These are phyloP conservation scores for Erythrocercus mccallii DNA, from an alignment of 2,113 vertebrate genomes.

Conservation along the genomic window DNA sequence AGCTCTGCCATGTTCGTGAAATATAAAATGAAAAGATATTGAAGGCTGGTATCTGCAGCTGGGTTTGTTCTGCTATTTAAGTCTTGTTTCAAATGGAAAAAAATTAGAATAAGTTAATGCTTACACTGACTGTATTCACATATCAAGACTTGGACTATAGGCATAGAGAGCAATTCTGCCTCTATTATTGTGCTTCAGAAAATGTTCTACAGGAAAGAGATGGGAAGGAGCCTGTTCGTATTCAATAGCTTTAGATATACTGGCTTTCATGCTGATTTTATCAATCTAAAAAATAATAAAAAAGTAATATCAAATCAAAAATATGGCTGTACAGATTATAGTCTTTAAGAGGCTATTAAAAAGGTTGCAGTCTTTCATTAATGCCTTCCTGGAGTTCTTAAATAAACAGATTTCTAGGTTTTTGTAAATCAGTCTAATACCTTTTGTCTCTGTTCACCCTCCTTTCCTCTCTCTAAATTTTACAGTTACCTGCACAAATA, in stretches of 20 bases:
- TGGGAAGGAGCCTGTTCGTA: background rate
- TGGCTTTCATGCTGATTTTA: background rate
- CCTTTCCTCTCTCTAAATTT: background rate
- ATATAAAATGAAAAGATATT: constrained; percentile 12
- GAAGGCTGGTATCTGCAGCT: constrained; percentile 40
- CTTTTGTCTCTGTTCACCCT: background rate
- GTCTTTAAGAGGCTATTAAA: background rate
- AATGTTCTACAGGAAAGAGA: background rate
- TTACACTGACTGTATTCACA: background rate
- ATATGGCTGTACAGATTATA: background rate
- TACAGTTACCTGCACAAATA: background rate
- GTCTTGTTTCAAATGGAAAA: constrained; percentile 21
- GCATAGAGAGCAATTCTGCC: background rate
- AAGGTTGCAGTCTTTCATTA: background rate
- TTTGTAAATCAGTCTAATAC: background rate
- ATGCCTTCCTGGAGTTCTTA: background rate
- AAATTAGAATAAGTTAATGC: background rate
- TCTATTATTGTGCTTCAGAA: background rate
- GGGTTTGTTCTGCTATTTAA: constrained; percentile 50
- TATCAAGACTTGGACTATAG: background rate
- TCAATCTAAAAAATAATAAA: background rate
- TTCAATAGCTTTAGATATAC: background rate
- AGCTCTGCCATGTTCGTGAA: constrained; percentile 37
- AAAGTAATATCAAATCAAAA: background rate
- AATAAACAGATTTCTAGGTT: background rate